Evolutionary conservation across 2,113 vertebrate genomes (phyloP).

Genomic region (Gallinago undulata): DNA sequence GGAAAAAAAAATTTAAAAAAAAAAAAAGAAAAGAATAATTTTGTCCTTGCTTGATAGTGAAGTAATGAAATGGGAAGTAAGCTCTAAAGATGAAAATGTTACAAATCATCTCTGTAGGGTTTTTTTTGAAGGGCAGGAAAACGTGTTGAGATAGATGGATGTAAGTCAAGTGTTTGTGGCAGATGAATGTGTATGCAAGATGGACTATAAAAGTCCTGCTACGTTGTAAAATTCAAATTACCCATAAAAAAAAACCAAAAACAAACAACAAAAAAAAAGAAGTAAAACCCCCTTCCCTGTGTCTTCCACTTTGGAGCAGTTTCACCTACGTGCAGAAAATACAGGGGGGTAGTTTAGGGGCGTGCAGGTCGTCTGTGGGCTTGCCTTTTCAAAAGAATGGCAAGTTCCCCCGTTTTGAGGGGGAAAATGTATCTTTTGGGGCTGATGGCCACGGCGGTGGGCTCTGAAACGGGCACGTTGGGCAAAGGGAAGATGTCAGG

Average conservation of each 20-base stretch:
- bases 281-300: not conserved
- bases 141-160: constrained; percentile 23
- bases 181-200: not conserved
- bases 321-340: not conserved
- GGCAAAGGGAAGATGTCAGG: not conserved
- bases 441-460: not conserved
- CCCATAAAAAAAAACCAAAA: not conserved
- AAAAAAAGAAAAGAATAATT: constrained; percentile 22
- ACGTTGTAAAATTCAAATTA: not conserved
- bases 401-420: not conserved
- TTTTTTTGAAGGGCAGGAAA: not conserved
- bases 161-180: constrained; percentile 24
- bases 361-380: not conserved
- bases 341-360: not conserved
- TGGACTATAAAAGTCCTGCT: not conserved
- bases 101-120: not conserved
- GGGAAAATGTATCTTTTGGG: not conserved
- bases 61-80: constrained; percentile 62
- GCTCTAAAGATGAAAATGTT: constrained; percentile 33
- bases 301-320: not conserved
- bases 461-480: not conserved
- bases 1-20: constrained; percentile 17
- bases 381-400: not conserved
- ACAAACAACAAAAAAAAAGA: not conserved
- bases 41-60: constrained; percentile 63